These are phyloP conservation scores for Ips nitidus DNA, from an alignment of 1,140 invertebrate genomes.

Conservation along the genomic window DNA sequence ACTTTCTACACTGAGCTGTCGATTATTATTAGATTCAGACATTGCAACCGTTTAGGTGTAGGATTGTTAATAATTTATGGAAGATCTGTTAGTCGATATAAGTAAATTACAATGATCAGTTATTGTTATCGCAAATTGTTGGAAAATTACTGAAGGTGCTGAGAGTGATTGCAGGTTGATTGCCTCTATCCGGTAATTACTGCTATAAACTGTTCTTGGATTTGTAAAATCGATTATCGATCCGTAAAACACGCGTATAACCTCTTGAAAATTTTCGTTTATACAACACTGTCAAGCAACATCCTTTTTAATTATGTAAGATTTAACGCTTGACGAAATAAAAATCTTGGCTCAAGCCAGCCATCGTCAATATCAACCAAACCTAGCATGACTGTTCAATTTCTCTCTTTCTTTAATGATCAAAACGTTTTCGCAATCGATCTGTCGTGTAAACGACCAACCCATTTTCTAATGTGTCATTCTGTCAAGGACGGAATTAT, in stretches of 20 bases:
- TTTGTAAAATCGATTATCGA: too few species aligned
- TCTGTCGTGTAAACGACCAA: constrained; percentile 6
- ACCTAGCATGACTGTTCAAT: not conserved
- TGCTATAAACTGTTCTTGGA: too few species aligned
- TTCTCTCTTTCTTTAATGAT: not conserved
- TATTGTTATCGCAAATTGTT: too few species aligned
- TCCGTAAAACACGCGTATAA: too few species aligned
- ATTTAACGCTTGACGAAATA: not conserved
- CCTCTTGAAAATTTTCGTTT: too few species aligned
- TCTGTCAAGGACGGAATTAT: constrained; percentile 14
- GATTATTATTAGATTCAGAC: not conserved
- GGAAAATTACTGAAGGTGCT: too few species aligned
- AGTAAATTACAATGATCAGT: too few species aligned
- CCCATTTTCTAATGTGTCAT: constrained; percentile 23
- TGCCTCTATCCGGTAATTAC: too few species aligned
- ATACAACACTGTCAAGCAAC: too few species aligned
- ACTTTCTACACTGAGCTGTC: not conserved
- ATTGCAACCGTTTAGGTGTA: not conserved
- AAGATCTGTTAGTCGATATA: too few species aligned
- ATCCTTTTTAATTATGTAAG: not conserved
- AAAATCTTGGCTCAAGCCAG: not conserved
- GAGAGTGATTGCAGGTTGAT: too few species aligned
- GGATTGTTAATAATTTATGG: too few species aligned
- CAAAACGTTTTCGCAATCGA: constrained; percentile 1
- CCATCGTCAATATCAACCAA: not conserved